Evolutionary conservation across 2,113 vertebrate species (phyloP).

Genomic region (Entelurus aequoreus): DNA sequence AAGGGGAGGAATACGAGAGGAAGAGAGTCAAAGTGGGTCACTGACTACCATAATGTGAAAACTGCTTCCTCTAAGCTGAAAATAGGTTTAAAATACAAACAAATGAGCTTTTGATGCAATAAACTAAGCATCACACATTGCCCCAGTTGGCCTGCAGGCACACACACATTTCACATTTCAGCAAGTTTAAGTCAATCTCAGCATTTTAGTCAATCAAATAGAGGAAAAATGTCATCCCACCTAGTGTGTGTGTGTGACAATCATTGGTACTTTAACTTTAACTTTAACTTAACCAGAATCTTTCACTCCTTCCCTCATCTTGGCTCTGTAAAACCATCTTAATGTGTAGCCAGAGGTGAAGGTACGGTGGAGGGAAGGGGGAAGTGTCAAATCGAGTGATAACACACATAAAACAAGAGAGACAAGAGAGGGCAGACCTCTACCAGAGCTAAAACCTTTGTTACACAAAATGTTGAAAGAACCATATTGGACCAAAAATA

Average conservation of each 20-base stretch:
- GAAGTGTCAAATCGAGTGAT: not conserved
- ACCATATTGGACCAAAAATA: no score
- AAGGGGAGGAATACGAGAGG: constrained; percentile 55
- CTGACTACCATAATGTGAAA: constrained; percentile 52
- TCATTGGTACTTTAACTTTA: no score
- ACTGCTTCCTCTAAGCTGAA: constrained; percentile 63
- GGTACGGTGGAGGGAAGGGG: constrained; percentile 7
- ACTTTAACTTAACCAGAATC: constrained; percentile 17
- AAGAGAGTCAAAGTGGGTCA: constrained; percentile 69
- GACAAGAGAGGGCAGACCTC: no score
- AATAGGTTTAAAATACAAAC: constrained; percentile 75
- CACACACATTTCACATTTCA: constrained; percentile 48
- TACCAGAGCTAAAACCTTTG: no score
- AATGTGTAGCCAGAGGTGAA: constrained; percentile 1
- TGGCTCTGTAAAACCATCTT: constrained; percentile 23
- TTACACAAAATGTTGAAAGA: no score
- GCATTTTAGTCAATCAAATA: constrained; percentile 53
- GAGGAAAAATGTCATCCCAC: no score
- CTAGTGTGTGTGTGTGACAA: no score
- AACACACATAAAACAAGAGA: not conserved
- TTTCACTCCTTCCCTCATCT: constrained; percentile 32
- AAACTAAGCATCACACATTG: constrained; percentile 51
- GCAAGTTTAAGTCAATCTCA: constrained; percentile 56
- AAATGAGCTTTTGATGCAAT: constrained; percentile 70
- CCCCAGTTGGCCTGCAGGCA: constrained; percentile 25